Base-by-base conservation (phyloP, 2,888 invertebrate species). In the Mythimna lalbum region DNA sequence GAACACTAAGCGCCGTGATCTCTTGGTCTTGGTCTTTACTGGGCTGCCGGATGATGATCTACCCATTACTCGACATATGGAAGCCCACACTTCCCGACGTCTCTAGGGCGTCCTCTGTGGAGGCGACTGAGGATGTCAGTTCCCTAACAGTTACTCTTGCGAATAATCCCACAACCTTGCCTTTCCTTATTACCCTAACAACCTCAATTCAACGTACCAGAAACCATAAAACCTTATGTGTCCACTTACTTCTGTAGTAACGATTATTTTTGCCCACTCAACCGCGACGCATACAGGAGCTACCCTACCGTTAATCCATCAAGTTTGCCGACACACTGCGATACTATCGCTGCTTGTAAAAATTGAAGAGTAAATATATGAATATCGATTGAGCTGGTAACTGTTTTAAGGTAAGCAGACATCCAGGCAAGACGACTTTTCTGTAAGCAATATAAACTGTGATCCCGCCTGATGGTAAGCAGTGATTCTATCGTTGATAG, bases 331-430 rank as follows among this genome's bases (percentile, higher is more conserved):
- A 70, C 76, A 57, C 33, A 50, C 4, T 6, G 17, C 63, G 79
- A 82, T 84, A 84, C 52, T 19, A 84, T 79, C 85, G 49, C 64
- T 73, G 69, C 78, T 76, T 69, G 78, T 70, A 23, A 75, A 76
- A 74, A 84, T 69, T 76, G 67, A 59, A 69, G 69, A 80, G 55
- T 69, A 65, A 67, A 80, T 67, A 52, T 59, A 52, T 21, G 53
- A 23, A n/a, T 68, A 80, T 63, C 31, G 80, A 66, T 73, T 50
- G 50, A 4, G 14, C 9, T 71, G 17, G 36, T 57, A 12, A 31
- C 49, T 49, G 12, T 52, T 52, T 14, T 50, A 14, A 23, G n/a
- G 43, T 47, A 1, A 50, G 50, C n/a, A 39, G 68, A 36, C 33
- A 2, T 52, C 3, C 1, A 39, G 14, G 27, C 21, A 27, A 23